Conservation (phyloP, 2,888 invertebrate genomes). For the Carcina quercana region DNA sequence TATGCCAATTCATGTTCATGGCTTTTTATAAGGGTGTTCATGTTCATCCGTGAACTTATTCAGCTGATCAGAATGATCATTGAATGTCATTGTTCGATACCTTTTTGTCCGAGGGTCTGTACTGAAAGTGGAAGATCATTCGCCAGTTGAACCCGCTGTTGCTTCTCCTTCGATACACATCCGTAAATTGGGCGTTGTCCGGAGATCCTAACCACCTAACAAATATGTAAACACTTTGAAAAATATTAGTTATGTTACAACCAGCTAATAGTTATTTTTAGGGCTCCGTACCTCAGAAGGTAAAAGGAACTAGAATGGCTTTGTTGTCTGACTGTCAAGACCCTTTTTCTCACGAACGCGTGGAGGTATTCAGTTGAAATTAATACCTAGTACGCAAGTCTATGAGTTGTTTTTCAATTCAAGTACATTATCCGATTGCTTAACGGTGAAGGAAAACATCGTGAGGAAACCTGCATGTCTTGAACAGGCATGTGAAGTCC, state of each 20-base stretch:
- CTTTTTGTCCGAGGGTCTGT: slow-evolving; percentile 83
- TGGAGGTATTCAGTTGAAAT: not conserved
- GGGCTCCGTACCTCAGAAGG: too few relatives aligned
- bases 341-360: not conserved
- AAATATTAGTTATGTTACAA: too few relatives aligned
- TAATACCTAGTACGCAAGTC: not conserved
- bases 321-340: not conserved
- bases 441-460: too few relatives aligned
- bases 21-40: too few relatives aligned
- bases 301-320: not conserved
- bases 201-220: slow-evolving; percentile 80
- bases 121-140: slow-evolving; percentile 87
- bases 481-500: too few relatives aligned
- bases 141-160: slow-evolving; percentile 94
- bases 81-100: slow-evolving; percentile 27
- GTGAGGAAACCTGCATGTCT: too few relatives aligned
- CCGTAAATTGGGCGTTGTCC: slow-evolving; percentile 83
- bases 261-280: too few relatives aligned
- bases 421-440: too few relatives aligned
- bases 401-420: too few relatives aligned
- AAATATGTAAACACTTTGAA: slow-evolving; percentile 3
- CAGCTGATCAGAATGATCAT: not conserved
- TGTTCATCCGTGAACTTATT: not conserved
- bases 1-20: too few relatives aligned
- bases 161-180: slow-evolving; percentile 87